Evolutionary conservation across 2,888 invertebrate genomes (phyloP).

Genomic region (Trissonchulus sp.): DNA sequence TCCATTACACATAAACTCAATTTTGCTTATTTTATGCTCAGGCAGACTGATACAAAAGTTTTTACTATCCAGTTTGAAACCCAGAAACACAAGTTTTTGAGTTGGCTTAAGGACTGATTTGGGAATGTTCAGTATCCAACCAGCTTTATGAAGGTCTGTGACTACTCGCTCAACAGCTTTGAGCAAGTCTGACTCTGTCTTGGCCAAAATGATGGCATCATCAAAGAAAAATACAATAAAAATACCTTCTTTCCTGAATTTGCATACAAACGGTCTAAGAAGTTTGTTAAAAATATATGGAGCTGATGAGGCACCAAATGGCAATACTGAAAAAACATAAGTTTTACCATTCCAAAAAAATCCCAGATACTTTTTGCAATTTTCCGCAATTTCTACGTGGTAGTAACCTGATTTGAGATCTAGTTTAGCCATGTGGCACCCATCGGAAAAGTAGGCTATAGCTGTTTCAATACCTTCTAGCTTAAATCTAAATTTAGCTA

Average conservation of each 20-base stretch:
- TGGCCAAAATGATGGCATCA: neutral
- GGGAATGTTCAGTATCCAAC: neutral
- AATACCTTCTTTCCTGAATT: neutral
- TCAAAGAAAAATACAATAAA: neutral
- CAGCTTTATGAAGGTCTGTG: neutral
- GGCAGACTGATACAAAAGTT: neutral
- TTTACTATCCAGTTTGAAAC: neutral
- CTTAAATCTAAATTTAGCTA: neutral
- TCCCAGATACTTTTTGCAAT: neutral
- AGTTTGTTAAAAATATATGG: neutral
- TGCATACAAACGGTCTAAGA: neutral
- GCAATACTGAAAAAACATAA: neutral
- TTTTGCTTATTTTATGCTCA: neutral
- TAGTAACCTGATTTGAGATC: neutral
- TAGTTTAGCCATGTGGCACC: neutral
- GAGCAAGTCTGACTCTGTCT: too few relatives aligned
- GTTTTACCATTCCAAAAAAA: neutral
- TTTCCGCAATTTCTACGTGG: neutral
- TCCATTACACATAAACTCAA: too few relatives aligned
- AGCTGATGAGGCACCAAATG: neutral
- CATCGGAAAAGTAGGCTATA: neutral
- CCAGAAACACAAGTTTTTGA: neutral
- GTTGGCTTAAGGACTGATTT: neutral
- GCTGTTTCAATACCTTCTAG: neutral
- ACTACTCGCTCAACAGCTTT: neutral